Conservation (phyloP, 2,797 vertebrate genomes). For the Poeciliopsis infans region DNA sequence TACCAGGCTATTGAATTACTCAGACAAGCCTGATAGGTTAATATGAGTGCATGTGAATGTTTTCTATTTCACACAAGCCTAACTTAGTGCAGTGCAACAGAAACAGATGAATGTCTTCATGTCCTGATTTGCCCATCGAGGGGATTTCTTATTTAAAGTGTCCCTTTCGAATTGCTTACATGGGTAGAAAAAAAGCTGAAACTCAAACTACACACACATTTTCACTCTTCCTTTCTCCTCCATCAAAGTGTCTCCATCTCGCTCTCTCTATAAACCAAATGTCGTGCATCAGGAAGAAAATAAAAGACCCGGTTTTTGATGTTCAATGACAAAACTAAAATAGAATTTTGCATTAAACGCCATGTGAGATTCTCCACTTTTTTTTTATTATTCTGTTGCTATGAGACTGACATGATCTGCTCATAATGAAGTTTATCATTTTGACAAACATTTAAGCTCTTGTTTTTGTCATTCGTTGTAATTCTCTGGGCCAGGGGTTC, state of each 20-base stretch:
- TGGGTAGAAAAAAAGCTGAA: too few species aligned
- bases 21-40: constrained; percentile 69
- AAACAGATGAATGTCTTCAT: constrained; percentile 19
- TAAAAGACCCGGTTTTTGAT: constrained; percentile 52
- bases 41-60: constrained; percentile 66
- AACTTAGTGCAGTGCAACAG: constrained; percentile 55
- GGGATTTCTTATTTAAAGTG: constrained; percentile 1
- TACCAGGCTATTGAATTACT: constrained; percentile 61
- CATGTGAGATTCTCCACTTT: constrained; percentile 11
- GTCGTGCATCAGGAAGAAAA: constrained; percentile 26
- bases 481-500: background rate
- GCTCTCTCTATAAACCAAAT: background rate
- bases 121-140: constrained; percentile 34
- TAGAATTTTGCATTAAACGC: constrained; percentile 25
- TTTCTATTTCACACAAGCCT: constrained; percentile 71
- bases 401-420: constrained; percentile 1
- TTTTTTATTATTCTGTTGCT: background rate
- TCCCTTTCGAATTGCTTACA: background rate
- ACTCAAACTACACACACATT: background rate
- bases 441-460: constrained; percentile 3
- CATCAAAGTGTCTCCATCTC: constrained; percentile 17
- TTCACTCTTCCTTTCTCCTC: background rate
- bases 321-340: constrained; percentile 29
- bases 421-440: constrained; percentile 11
- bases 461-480: constrained; percentile 2